Base-by-base conservation (phyloP, 2,888 invertebrate species). In the Ecliptopera silaceata region DNA sequence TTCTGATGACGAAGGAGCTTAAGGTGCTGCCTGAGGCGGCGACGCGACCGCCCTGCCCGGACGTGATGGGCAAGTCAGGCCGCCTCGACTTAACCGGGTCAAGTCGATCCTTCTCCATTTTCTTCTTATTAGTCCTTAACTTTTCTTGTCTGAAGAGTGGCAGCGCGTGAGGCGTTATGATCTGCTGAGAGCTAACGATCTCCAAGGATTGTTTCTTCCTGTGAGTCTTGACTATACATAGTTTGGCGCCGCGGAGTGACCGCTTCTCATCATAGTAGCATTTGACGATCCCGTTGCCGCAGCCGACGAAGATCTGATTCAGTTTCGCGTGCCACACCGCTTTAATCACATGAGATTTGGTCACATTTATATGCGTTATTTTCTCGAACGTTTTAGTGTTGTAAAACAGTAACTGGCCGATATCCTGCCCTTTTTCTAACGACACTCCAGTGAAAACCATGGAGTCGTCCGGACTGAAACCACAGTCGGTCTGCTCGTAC, bases 311-410 rank as follows among this genome's bases (percentile, higher is more conserved):
- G 38, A 99, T 94, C 80, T 99, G 99, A 79, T 99, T 99, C n/a
- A 99, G 86, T 79, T 98, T 97, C 0, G 99, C 97, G 86, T 99
- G 99, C 99, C 99, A 99, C 0, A 96, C 82, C 0, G 95, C 94
- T 77, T 98, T 96, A 1, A 99, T 96, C 0, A 97, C 94, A 65
- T 97, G 97, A 0, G 97, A 95, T 71, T 95, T 93, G 0, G 95
- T 93, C 0, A 98, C 96, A 6, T 94, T 93, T 52, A 98, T 94
- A 61, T 95, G 93, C 36, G 95, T 94, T 0, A 96, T 93, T 26
- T 94, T 76, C 17, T 96, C 93, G 68, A 97, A 96, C 0, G 94
- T 96, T 53, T 95, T 94, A 0, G 96, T 92, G 69, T 96, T 94
- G 68, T 95, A 97, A 81, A 99, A 98, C 54, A 96, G 79, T 0